Percentiles rank a stretch among this genome's conserved stretches.
phyloP scores from a whole-genome alignment of 1,140 invertebrate genomes.

The Holotrichia oblita region DNA sequence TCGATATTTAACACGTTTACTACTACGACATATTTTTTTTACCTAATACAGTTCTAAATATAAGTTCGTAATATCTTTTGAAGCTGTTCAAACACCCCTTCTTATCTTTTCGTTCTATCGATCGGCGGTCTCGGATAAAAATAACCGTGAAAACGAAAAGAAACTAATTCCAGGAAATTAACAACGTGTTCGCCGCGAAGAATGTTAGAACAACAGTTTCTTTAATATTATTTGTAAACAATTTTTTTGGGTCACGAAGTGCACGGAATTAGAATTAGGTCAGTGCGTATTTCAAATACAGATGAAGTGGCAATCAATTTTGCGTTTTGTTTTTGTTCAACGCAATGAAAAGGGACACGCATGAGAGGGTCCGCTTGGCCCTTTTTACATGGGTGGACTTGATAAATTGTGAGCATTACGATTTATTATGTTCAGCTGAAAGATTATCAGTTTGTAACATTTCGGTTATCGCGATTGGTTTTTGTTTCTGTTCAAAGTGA shows the following conservation, averaged over 20 bases:
- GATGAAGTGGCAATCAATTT: not conserved
- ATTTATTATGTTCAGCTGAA: not conserved
- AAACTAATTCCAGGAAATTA: constrained; percentile 10
- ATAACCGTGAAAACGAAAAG: not conserved
- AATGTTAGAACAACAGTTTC: not conserved
- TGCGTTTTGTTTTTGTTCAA: not conserved
- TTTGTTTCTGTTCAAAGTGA: no score
- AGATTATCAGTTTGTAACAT: not conserved
- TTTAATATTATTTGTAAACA: not conserved
- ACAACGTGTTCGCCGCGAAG: not conserved
- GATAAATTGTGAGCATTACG: not conserved
- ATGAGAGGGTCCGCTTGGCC: not conserved
- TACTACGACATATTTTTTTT: not conserved
- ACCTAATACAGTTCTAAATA: not conserved
- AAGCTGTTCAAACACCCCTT: not conserved
- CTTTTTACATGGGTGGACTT: not conserved
- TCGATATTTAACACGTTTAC: no score
- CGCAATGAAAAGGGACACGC: not conserved
- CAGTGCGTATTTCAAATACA: not conserved
- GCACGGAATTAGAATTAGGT: not conserved
- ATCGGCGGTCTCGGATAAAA: not conserved
- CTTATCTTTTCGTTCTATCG: not conserved
- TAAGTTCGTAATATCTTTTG: not conserved
- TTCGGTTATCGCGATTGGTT: no score
- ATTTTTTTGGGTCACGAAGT: constrained; percentile 1